Conservation (phyloP, 1,140 invertebrate species). For the Drosophila pachea region DNA sequence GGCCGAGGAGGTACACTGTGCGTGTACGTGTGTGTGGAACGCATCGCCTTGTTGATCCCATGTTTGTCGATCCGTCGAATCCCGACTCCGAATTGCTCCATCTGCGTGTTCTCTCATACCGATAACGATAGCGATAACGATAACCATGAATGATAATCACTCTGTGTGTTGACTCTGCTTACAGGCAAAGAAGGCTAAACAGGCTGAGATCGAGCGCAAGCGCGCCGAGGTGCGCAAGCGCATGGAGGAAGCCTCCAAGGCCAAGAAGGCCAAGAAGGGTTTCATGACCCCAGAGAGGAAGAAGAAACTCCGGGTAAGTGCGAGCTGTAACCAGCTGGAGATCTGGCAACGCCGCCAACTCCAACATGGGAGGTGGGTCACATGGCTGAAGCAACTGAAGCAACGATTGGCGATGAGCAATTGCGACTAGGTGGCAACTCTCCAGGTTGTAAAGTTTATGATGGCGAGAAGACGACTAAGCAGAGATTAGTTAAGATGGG, state of each 20-base stretch:
- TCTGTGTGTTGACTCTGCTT: constrained; percentile 19
- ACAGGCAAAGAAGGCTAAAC: constrained; percentile 95
- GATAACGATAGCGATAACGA: constrained; percentile 13
- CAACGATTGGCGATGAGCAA: not conserved
- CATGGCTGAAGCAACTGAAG: not conserved
- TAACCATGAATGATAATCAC: not conserved
- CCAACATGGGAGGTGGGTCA: too few species aligned
- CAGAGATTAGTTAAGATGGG: not conserved
- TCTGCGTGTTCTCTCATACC: constrained; percentile 28
- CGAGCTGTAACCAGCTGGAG: not conserved
- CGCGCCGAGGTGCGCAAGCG: constrained; percentile 96
- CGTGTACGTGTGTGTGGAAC: constrained; percentile 67
- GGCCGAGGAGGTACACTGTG: constrained; percentile 74
- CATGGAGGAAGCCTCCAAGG: constrained; percentile 96
- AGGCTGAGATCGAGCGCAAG: constrained; percentile 95
- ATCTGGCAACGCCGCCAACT: too few species aligned
- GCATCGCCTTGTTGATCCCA: not conserved
- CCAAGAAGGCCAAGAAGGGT: constrained; percentile 97
- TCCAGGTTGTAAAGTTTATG: not conserved
- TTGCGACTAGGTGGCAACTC: not conserved
- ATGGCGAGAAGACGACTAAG: too few species aligned
- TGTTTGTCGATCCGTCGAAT: not conserved
- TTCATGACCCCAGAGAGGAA: constrained; percentile 99
- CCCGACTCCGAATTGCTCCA: constrained; percentile 19
- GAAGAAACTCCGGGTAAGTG: constrained; percentile 96